Evolutionary conservation across 2,797 vertebrate species (phyloP), one percentile per base, ranked within the genome.

Genomic region (Semotilus atromaculatus): DNA sequence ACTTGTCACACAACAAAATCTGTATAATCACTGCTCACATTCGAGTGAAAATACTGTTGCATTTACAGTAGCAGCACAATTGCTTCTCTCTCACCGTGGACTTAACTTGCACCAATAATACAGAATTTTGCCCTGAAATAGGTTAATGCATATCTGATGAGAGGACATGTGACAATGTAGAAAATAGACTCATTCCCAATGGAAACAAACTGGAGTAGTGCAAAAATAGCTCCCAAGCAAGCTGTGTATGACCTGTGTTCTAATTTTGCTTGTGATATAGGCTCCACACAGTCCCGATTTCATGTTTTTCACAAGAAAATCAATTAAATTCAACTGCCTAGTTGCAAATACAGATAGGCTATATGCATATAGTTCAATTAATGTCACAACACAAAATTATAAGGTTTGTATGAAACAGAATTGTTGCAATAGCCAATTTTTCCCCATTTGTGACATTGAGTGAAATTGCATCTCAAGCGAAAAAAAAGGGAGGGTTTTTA

Each of bases 81-180:
- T 58, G 71, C 13, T 40, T 62, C 14, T 11, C 29, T 80, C 53
- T 60, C 26, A 68, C 14, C 29, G 4, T 38, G 67, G 8, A 66
- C 51, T 43, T 13, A 51, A 48, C 29, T 60, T 58, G 40, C 31
- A 79, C 45, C 51, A 51, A 26, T 68, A 80, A 51, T 83, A 45
- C 74, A 73, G 67, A 26, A 48, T 75, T 88, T 80, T 79, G 51
- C 78, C 45, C 82, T 45, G 36, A 91, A 91, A 87, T 90, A 88
- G 89, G 90, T 88, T 90, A 86, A 86, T 89, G 86, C 67, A 85
- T 88, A 88, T 89, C 83, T 89, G 86, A 88, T 75, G 79, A 67
- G 79, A 88, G 79, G 80, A 86, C 88, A 85, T 85, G 86, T 75
- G 89, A 85, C 86, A 80, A 78, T 85, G 87, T 88, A 86, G 82